phyloP scores from a whole-genome alignment of 2,797 vertebrate species.

The Morelia viridis region DNA sequence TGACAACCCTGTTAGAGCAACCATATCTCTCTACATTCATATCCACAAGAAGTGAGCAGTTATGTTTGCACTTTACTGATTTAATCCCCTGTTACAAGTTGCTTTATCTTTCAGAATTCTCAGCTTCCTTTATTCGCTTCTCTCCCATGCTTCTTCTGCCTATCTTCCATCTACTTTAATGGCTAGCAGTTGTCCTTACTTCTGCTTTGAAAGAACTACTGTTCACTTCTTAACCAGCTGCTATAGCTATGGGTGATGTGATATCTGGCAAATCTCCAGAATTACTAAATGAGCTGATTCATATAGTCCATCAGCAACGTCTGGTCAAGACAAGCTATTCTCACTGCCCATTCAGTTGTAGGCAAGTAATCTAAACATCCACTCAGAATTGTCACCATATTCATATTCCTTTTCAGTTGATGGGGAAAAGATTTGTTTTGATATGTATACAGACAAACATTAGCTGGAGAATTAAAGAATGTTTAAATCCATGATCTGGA shows the following conservation, averaged over 20 bases:
- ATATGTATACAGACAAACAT: neutral
- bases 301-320: constrained; percentile 5
- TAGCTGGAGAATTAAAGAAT: neutral
- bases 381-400: neutral
- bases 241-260: neutral
- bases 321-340: neutral
- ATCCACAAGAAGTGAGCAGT: neutral
- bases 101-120: constrained; percentile 21
- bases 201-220: neutral
- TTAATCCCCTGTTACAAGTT: neutral
- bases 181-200: neutral
- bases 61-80: constrained; percentile 12
- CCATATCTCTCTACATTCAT: neutral
- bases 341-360: neutral
- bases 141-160: neutral
- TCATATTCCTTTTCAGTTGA: neutral
- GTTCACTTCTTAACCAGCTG: neutral
- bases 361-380: neutral
- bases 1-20: neutral
- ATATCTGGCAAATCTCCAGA: neutral
- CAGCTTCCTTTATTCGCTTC: neutral
- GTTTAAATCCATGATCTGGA: neutral
- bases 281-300: fast-evolving
- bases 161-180: neutral
- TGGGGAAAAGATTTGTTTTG: neutral